A percentile compares a stretch with the other conserved stretches of the same genome.
These are phyloP conservation scores for Mylabris phalerata DNA, from an alignment of 1,140 invertebrate species.

Conservation along the genomic window DNA sequence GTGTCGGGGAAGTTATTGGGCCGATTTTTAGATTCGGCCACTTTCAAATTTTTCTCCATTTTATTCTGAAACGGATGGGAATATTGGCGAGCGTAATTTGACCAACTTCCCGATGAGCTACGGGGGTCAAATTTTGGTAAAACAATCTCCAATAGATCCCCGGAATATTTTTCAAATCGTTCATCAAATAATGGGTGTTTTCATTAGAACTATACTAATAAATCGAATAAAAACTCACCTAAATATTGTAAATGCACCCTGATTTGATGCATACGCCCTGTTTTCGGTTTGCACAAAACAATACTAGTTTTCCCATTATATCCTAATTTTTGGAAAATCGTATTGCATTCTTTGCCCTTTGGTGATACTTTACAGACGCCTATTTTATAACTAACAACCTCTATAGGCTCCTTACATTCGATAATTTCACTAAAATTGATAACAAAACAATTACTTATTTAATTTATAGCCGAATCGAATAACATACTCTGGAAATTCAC, in stretches of 20 bases:
- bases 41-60: too few relatives aligned
- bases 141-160: too few relatives aligned
- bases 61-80: too few relatives aligned
- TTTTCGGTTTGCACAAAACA: constrained; percentile 86
- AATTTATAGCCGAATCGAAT: background rate
- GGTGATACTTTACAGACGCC: constrained; percentile 88
- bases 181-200: too few relatives aligned
- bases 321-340: constrained; percentile 82
- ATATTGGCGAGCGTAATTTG: too few relatives aligned
- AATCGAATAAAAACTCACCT: constrained; percentile 48
- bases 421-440: constrained; percentile 63
- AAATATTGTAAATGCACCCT: constrained; percentile 97
- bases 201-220: too few relatives aligned
- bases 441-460: constrained; percentile 2
- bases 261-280: constrained; percentile 98
- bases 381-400: constrained; percentile 90
- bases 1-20: too few relatives aligned
- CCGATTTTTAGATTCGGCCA: too few relatives aligned
- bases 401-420: constrained; percentile 85
- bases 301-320: constrained; percentile 85
- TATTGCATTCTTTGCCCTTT: constrained; percentile 85
- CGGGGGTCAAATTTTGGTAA: too few relatives aligned
- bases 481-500: constrained; percentile 89
- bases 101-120: too few relatives aligned
- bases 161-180: too few relatives aligned